A percentile compares a stretch with the other conserved stretches of the same genome.
Evolutionary conservation across 2,113 vertebrate genomes (phyloP).

Genomic region (Gambusia holbrooki): DNA sequence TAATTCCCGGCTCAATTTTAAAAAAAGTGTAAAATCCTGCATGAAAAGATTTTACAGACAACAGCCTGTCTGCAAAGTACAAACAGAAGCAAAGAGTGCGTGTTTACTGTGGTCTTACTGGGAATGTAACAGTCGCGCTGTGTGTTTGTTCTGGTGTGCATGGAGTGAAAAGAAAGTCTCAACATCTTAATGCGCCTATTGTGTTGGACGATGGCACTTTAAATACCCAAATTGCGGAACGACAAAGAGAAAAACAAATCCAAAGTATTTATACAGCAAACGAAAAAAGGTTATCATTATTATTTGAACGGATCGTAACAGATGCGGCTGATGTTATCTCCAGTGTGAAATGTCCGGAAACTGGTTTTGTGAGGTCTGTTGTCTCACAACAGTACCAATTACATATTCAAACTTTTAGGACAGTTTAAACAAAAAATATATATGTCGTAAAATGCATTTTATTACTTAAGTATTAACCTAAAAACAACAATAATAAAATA

Average conservation of each 20-base stretch:
- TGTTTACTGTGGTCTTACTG: constrained; percentile 14
- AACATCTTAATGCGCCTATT: background rate
- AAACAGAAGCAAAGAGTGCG: background rate
- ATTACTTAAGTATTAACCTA: background rate
- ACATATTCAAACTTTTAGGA: background rate
- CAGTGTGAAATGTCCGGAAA: constrained; percentile 61
- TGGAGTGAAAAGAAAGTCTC: constrained; percentile 3
- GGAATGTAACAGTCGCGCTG: too few species aligned
- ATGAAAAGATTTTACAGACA: background rate
- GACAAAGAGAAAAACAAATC: too few species aligned
- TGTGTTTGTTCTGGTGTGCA: constrained; percentile 7
- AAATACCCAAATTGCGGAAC: background rate
- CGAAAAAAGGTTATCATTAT: background rate
- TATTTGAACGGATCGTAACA: background rate
- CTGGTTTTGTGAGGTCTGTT: constrained; percentile 41
- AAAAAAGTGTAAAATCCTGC: too few species aligned
- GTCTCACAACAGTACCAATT: constrained; percentile 28
- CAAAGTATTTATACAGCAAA: background rate
- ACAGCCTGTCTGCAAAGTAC: background rate
- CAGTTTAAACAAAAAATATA: background rate
- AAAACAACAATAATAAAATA: background rate
- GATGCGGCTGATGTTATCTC: constrained; percentile 9
- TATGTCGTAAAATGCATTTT: background rate
- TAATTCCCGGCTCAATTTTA: background rate
- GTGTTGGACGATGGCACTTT: background rate